Conservation (phyloP, 2,113 vertebrate genomes). For the Lucifuga dentata region DNA sequence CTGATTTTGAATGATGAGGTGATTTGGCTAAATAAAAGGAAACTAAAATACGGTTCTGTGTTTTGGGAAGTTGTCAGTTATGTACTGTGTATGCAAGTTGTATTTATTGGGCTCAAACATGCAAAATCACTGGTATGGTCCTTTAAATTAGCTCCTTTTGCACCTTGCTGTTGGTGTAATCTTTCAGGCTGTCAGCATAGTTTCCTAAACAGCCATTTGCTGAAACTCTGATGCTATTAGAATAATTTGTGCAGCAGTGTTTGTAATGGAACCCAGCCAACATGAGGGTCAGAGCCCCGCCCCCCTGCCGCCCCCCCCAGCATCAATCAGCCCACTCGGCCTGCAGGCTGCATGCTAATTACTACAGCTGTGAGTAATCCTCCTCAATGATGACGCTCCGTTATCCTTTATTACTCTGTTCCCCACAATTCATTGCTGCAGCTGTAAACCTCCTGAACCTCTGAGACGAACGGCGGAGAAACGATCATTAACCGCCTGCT, state of each 20-base stretch:
- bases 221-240: not conserved
- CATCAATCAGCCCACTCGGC: no score
- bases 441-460: not conserved
- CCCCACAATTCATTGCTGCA: conserved; percentile 25
- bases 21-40: no score
- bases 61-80: no score
- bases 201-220: not conserved
- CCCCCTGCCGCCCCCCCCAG: no score
- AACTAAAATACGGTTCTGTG: no score
- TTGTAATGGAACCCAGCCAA: not conserved
- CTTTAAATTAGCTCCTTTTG: no score
- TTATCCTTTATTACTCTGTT: conserved; percentile 15
- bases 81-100: no score
- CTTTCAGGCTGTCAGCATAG: no score
- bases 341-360: conserved; percentile 1
- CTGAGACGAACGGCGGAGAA: conserved; percentile 19
- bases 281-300: not conserved
- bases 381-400: not conserved
- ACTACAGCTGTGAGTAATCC: not conserved
- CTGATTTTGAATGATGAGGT: no score
- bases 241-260: conserved; percentile 2
- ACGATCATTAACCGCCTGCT: conserved; percentile 27
- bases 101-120: no score
- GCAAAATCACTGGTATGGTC: no score
- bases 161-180: no score